These are phyloP conservation scores for Peromyscus attwateri DNA, from an alignment of 2,797 vertebrate species.

Conservation along the genomic window DNA sequence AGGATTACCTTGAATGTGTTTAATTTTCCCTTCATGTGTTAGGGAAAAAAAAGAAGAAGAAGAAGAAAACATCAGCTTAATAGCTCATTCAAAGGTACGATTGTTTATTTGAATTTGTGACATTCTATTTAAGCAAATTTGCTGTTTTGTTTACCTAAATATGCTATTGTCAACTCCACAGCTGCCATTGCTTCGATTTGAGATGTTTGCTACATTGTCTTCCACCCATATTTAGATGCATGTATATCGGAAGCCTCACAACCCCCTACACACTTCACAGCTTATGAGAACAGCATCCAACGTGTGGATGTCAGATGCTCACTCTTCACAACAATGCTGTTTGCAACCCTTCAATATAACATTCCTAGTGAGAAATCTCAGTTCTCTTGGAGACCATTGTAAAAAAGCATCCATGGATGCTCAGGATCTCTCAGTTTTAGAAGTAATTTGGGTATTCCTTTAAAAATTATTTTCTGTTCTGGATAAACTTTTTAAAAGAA, in stretches of 20 bases:
- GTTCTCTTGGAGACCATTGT: constrained; percentile 24
- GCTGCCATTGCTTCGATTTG: neutral
- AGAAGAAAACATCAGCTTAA: neutral
- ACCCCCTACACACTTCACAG: constrained; percentile 56
- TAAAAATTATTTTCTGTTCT: constrained; percentile 30
- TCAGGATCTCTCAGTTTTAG: neutral
- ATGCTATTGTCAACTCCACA: constrained; percentile 61
- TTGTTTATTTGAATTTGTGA: constrained; percentile 76
- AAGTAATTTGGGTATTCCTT: neutral
- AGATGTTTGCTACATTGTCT: neutral
- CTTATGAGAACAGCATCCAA: constrained; percentile 59
- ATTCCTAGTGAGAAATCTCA: constrained; percentile 18
- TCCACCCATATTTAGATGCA: constrained; percentile 10
- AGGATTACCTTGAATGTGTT: constrained; percentile 37
- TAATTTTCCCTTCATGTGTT: constrained; percentile 52
- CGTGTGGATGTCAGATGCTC: constrained; percentile 45
- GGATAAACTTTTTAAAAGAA: constrained; percentile 46
- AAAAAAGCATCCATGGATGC: neutral
- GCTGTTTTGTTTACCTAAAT: constrained; percentile 67
- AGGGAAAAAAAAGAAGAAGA: neutral
- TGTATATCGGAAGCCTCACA: constrained; percentile 53
- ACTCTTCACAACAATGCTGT: constrained; percentile 50
- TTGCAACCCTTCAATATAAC: constrained; percentile 41
- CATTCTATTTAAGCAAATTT: constrained; percentile 68
- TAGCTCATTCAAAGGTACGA: constrained; percentile 41